Evolutionary conservation across 1,140 invertebrate genomes (phyloP).

Genomic region (Proales similis): DNA sequence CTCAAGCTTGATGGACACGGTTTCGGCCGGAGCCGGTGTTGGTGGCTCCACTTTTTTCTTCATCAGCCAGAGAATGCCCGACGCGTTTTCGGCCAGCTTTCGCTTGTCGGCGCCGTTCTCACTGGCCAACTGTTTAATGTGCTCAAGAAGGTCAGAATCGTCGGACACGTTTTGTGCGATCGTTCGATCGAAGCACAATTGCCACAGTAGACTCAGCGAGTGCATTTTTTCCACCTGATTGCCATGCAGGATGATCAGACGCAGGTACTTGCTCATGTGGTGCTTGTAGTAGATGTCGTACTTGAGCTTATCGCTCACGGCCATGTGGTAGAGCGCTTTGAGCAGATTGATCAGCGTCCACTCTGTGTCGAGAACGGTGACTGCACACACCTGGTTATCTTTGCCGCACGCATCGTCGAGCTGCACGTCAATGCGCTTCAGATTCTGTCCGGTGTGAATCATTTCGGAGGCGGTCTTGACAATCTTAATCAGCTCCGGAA

Average conservation of each 20-base stretch:
- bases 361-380: neutral
- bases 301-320: conserved; percentile 21
- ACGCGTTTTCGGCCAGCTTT: too few relatives aligned
- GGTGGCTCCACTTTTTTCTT: neutral
- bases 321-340: conserved; percentile 9
- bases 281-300: conserved; percentile 21
- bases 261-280: neutral
- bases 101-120: too few relatives aligned
- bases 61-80: neutral
- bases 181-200: conserved; percentile 33
- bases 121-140: too few relatives aligned
- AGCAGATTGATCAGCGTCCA: conserved; percentile 6
- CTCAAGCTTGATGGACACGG: too few relatives aligned
- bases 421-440: neutral
- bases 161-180: too few relatives aligned
- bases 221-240: conserved; percentile 11
- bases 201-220: conserved; percentile 8
- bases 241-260: neutral
- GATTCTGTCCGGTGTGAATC: neutral
- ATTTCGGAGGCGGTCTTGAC: neutral
- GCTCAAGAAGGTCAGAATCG: too few relatives aligned
- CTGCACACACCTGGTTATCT: neutral
- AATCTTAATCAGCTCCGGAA: neutral
- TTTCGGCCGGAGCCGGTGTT: too few relatives aligned
- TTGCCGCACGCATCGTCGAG: neutral